Evolutionary conservation across 2,888 invertebrate genomes (phyloP).

Genomic region (Incurvaria masculella): DNA sequence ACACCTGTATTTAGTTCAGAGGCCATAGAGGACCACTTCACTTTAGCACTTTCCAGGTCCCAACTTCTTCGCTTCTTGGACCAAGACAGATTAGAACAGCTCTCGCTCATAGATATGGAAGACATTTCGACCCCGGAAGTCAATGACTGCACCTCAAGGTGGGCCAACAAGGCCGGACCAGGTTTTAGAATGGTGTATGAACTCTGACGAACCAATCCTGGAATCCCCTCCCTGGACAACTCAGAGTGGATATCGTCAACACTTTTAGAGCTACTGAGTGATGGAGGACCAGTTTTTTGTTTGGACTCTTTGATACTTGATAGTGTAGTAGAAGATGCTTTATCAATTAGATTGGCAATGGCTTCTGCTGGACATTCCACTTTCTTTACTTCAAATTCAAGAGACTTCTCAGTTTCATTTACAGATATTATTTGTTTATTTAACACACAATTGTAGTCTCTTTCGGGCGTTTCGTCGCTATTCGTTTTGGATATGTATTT

Average conservation of each 20-base stretch:
- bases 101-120: constrained; percentile 52
- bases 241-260: constrained; percentile 18
- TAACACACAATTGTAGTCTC: neutral
- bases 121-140: constrained; percentile 44
- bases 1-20: constrained; percentile 31
- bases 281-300: constrained; percentile 23
- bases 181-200: constrained; percentile 78
- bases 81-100: constrained; percentile 30
- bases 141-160: constrained; percentile 52
- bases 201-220: constrained; percentile 63
- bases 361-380: too few species aligned
- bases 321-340: too few species aligned
- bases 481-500: too few species aligned
- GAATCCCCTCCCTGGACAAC: constrained; percentile 10
- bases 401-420: too few species aligned
- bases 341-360: too few species aligned
- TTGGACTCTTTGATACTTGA: too few species aligned
- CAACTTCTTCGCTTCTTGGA: constrained; percentile 44
- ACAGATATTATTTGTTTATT: neutral
- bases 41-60: constrained; percentile 47
- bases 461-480: neutral
- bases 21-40: constrained; percentile 52
- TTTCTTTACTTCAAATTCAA: too few species aligned
- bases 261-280: constrained; percentile 36
- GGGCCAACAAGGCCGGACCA: constrained; percentile 69